Conservation (phyloP, 2,113 vertebrate species). For the Scalopus aquaticus region DNA sequence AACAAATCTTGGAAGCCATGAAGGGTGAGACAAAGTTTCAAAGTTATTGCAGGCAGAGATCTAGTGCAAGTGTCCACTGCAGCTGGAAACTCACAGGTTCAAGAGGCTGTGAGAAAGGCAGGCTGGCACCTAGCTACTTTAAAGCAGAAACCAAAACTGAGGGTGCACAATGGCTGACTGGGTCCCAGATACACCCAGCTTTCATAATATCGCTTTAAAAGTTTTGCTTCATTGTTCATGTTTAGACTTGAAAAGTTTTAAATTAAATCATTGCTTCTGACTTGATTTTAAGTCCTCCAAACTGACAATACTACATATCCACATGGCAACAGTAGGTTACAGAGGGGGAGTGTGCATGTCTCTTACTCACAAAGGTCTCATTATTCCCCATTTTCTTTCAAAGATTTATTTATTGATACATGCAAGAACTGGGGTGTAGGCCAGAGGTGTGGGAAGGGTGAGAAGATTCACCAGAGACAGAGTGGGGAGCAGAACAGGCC, state of each 20-base stretch:
- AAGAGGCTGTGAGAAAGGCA: neutral
- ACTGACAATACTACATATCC: neutral
- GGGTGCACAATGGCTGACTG: neutral
- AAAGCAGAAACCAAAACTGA: neutral
- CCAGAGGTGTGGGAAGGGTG: no score
- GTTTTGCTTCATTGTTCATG: neutral
- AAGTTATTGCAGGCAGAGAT: neutral
- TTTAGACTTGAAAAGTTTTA: neutral
- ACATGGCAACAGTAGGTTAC: neutral
- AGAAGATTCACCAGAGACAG: no score
- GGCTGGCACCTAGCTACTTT: neutral
- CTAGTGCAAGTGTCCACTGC: neutral
- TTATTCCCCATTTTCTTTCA: no score
- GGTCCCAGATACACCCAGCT: neutral
- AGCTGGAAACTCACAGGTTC: neutral
- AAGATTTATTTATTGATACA: no score
- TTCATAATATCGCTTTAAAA: neutral
- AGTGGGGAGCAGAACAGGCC: no score
- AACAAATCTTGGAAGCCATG: neutral
- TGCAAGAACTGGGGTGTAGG: no score
- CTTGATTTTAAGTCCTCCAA: neutral
- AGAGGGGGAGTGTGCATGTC: neutral
- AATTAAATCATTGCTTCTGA: neutral
- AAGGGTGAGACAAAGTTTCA: neutral
- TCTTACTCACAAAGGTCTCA: neutral